A percentile compares a stretch with the other conserved stretches of the same genome.
These are phyloP conservation scores for Zingel zingel DNA, from an alignment of 2,113 vertebrate genomes.

Conservation along the genomic window DNA sequence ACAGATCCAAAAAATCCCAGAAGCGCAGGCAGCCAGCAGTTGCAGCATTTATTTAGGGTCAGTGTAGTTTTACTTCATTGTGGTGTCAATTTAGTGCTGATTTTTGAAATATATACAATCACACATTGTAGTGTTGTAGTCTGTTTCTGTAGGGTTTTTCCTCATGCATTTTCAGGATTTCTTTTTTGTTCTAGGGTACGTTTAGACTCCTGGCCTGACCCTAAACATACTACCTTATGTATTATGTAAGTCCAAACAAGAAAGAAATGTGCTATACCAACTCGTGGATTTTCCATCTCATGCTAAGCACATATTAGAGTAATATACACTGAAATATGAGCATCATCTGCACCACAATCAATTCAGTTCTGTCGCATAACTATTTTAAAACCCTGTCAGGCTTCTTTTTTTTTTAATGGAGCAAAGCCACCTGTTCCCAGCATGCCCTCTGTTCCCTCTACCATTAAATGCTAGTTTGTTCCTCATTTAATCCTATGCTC, in stretches of 20 bases:
- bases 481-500: slow-evolving; percentile 33
- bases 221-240: not conserved
- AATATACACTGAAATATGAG: not conserved
- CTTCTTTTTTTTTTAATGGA: slow-evolving; percentile 19
- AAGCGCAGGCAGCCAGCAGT: not conserved
- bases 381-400: slow-evolving; percentile 7
- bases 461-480: slow-evolving; percentile 30
- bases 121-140: not conserved
- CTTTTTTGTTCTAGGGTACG: not conserved
- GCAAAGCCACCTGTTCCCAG: slow-evolving; percentile 45
- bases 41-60: slow-evolving; percentile 24
- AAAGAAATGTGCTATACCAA: not conserved
- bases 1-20: slow-evolving; percentile 39
- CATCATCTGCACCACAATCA: not conserved
- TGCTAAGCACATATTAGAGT: slow-evolving; percentile 1
- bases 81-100: not conserved
- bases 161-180: not conserved
- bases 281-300: not conserved
- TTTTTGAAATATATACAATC: not conserved
- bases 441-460: slow-evolving; percentile 35
- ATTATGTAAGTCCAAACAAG: not conserved
- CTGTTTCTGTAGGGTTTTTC: not conserved
- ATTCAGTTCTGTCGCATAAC: not conserved
- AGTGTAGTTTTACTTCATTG: not conserved
- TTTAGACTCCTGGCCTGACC: not conserved